Percentiles rank a stretch among this genome's conserved stretches.
Conservation (phyloP, 2,113 vertebrate genomes). For the Strix uralensis region DNA sequence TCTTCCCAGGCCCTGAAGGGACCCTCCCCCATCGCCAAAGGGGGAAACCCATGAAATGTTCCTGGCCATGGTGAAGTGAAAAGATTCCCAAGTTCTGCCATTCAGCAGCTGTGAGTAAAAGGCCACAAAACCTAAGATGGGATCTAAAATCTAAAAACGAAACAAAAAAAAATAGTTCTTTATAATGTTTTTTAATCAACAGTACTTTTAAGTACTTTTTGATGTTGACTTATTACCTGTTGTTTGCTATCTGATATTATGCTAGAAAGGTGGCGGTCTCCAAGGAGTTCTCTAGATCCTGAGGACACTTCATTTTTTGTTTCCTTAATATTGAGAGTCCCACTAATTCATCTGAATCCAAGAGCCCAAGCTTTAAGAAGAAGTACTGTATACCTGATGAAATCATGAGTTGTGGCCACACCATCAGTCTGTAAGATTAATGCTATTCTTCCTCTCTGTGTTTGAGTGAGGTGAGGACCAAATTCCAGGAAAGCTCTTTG, state of each 20-base stretch:
- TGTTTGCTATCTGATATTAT: not conserved
- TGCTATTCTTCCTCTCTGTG: not conserved
- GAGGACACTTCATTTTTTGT: not conserved
- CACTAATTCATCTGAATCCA: not conserved
- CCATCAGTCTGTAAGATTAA: not conserved
- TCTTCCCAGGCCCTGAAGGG: not conserved
- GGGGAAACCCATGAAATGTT: rapidly evolving
- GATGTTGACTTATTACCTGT: not conserved
- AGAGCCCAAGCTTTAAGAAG: not conserved
- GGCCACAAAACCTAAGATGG: not conserved
- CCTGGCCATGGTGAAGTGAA: not conserved
- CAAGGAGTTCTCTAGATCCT: not conserved
- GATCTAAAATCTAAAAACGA: not conserved
- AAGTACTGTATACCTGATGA: not conserved
- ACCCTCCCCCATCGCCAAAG: not conserved
- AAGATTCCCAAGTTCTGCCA: not conserved
- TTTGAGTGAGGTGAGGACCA: not conserved
- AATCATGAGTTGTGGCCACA: not conserved
- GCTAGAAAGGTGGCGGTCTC: not conserved
- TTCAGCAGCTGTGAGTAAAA: not conserved
- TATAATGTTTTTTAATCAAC: not conserved
- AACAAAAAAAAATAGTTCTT: not conserved
- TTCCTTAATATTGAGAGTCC: not conserved
- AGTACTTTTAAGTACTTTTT: not conserved
- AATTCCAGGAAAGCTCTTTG: not conserved